Conservation (phyloP, 2,113 vertebrate genomes). For the Sceloporus tristichus region DNA sequence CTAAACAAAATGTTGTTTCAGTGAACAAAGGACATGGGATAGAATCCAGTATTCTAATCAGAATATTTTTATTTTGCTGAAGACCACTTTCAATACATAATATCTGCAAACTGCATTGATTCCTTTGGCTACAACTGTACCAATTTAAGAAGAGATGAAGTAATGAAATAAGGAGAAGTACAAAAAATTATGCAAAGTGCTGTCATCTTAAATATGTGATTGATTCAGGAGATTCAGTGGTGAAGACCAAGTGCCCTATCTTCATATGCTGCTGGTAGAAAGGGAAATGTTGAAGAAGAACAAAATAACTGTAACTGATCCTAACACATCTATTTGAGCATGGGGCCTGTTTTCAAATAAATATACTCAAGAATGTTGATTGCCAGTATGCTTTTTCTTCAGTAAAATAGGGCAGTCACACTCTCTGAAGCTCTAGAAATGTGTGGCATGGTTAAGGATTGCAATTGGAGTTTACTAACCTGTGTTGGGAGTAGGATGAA, state of each 20-base stretch:
- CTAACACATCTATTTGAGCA: not conserved
- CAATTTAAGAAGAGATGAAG: not conserved
- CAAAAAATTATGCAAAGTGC: not conserved
- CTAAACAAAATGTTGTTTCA: slow-evolving; percentile 76
- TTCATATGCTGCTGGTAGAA: not conserved
- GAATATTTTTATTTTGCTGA: not conserved
- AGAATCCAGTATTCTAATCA: not conserved
- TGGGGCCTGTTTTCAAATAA: not conserved
- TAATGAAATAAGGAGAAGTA: not conserved
- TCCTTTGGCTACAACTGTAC: not conserved
- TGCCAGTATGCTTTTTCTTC: not conserved
- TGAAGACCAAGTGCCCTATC: too few relatives aligned
- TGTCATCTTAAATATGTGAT: not conserved
- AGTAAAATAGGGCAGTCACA: slow-evolving; percentile 10
- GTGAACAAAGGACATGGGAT: slow-evolving; percentile 58
- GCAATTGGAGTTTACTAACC: slow-evolving; percentile 15
- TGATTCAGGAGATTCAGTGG: not conserved
- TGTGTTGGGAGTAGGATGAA: slow-evolving; percentile 37
- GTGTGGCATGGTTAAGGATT: slow-evolving; percentile 21
- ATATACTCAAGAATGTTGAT: not conserved
- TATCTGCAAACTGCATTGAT: not conserved
- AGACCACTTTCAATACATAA: not conserved
- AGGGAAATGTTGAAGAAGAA: not conserved
- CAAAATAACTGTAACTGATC: not conserved
- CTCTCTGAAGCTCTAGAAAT: slow-evolving; percentile 34